These are phyloP conservation scores for Liparis tanakae DNA, from an alignment of 2,797 vertebrate species.

Conservation along the genomic window DNA sequence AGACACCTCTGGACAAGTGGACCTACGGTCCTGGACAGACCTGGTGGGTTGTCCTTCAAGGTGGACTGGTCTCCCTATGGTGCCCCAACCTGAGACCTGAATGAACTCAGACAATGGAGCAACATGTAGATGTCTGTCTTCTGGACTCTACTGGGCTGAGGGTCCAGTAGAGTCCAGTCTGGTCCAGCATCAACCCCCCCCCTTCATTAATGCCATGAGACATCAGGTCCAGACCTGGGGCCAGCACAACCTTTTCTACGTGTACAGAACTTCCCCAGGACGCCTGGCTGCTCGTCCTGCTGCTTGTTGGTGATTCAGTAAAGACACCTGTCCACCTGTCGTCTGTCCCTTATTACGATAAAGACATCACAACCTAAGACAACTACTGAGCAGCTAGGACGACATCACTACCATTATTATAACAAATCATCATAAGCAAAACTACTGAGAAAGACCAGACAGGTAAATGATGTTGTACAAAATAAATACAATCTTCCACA, in stretches of 20 bases:
- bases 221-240: neutral
- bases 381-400: no score
- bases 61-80: neutral
- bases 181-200: neutral
- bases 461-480: no score
- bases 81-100: neutral
- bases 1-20: neutral
- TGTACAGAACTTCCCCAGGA: constrained; percentile 71
- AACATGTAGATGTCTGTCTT: neutral
- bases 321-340: constrained; percentile 32
- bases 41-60: neutral
- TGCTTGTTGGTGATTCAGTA: constrained; percentile 63
- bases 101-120: neutral
- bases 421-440: no score
- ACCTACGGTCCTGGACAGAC: neutral
- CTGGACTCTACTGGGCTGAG: neutral
- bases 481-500: no score
- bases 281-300: constrained; percentile 29
- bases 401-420: no score
- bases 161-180: neutral
- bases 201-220: neutral
- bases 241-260: constrained; percentile 73
- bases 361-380: no score
- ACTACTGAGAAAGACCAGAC: no score
- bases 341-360: neutral